Percentiles rank a stretch among this genome's conserved stretches.
These are phyloP conservation scores for Isotomurus palustris DNA, from an alignment of 2,888 invertebrate species.

Conservation along the genomic window DNA sequence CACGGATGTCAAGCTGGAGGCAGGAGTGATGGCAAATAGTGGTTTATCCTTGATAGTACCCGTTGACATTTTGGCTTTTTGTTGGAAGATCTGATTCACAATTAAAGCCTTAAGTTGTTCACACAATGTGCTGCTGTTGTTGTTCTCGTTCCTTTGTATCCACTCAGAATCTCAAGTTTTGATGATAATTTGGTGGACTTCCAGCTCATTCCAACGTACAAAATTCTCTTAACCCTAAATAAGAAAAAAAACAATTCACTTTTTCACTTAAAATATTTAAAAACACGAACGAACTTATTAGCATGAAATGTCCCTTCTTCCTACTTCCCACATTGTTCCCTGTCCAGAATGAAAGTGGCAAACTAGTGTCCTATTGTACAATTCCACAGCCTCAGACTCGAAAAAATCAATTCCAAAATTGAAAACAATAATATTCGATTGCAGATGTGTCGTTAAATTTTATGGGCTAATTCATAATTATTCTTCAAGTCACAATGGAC, in stretches of 20 bases:
- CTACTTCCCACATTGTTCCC: no score
- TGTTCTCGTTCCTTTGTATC: neutral
- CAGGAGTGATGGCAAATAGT: slow-evolving; percentile 42
- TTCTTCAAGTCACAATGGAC: no score
- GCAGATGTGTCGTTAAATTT: no score
- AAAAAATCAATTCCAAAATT: no score
- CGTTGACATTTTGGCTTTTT: slow-evolving; percentile 4
- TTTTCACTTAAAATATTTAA: neutral
- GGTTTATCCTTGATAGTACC: slow-evolving; percentile 30
- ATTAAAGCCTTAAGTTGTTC: neutral
- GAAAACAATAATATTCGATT: no score
- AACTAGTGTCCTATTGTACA: no score
- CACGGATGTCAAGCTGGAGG: slow-evolving; percentile 27
- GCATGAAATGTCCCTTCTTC: no score
- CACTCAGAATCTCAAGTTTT: slow-evolving; percentile 24
- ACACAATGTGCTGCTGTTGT: neutral
- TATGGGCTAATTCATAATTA: no score
- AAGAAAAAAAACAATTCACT: slow-evolving; percentile 3
- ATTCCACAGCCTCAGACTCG: no score
- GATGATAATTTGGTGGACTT: slow-evolving; percentile 41
- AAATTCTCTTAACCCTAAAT: slow-evolving; percentile 44
- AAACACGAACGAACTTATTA: neutral
- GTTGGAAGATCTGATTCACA: neutral
- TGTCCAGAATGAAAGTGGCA: no score
- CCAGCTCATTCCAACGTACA: slow-evolving; percentile 42